A percentile compares a stretch with the other conserved stretches of the same genome.
phyloP scores from a whole-genome alignment of 2,113 vertebrate genomes.

The Calcarius ornatus region DNA sequence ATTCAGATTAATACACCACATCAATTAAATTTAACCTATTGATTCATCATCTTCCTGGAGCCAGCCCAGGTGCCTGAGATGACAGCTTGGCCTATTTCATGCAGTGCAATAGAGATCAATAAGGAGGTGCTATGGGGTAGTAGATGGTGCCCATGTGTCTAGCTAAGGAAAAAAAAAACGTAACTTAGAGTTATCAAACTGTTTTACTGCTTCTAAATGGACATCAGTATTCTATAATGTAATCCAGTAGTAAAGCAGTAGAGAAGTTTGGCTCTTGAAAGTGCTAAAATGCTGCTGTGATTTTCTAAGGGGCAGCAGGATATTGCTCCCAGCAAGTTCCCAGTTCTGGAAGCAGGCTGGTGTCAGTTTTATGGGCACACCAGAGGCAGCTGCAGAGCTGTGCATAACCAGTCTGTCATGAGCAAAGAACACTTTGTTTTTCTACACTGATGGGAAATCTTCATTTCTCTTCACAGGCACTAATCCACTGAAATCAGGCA shows the following conservation, averaged over 20 bases:
- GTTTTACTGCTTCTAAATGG: background rate
- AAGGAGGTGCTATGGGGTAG: background rate
- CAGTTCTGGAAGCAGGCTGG: background rate
- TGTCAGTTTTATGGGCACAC: background rate
- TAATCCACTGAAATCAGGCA: background rate
- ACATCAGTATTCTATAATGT: background rate
- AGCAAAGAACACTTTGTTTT: background rate
- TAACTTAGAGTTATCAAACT: conserved; percentile 1
- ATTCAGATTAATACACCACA: background rate
- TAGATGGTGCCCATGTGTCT: conserved; percentile 51
- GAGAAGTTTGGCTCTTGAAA: background rate
- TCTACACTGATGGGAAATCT: background rate
- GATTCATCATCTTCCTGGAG: conserved; percentile 19
- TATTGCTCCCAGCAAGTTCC: background rate
- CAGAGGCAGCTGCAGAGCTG: background rate
- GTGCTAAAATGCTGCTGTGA: background rate
- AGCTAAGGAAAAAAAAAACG: background rate
- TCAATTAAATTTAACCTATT: conserved; percentile 51
- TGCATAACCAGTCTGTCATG: rapidly evolving
- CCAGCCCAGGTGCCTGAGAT: background rate
- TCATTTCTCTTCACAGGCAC: background rate
- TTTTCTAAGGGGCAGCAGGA: background rate
- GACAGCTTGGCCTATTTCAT: conserved; percentile 37
- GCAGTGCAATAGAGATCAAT: conserved; percentile 26
- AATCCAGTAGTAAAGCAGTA: background rate